These are phyloP conservation scores for Dynastes tityus DNA, from an alignment of 2,888 invertebrate species.

Conservation along the genomic window DNA sequence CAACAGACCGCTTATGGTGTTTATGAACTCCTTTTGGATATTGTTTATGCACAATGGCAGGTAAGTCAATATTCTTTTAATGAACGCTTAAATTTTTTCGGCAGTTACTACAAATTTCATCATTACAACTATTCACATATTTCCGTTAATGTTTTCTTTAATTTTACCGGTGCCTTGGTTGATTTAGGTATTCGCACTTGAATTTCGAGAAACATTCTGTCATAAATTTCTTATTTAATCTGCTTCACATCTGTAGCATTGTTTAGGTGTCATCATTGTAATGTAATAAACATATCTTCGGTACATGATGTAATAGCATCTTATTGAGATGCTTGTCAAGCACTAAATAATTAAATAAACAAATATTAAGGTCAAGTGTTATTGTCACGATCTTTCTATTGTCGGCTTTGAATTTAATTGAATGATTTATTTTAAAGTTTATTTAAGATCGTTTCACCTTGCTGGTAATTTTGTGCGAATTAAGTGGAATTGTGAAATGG, in stretches of 20 bases:
- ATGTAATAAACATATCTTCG: not conserved
- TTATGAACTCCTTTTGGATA: slow-evolving; percentile 40
- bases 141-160: not conserved
- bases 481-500: no score
- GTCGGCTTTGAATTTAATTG: not conserved
- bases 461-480: no score
- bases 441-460: no score
- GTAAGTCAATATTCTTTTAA: not conserved
- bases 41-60: slow-evolving; percentile 2
- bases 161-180: not conserved
- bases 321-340: not conserved
- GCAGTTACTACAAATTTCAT: no score
- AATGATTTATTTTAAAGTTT: not conserved
- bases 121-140: no score
- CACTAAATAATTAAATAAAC: not conserved
- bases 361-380: not conserved
- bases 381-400: not conserved
- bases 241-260: no score
- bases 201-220: not conserved
- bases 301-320: not conserved
- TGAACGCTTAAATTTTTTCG: not conserved
- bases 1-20: slow-evolving; percentile 23
- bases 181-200: not conserved
- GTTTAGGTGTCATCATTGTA: not conserved
- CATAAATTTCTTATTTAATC: no score